These are phyloP conservation scores for Eupithecia pulchellata DNA, from an alignment of 2,888 invertebrate genomes.

Conservation along the genomic window DNA sequence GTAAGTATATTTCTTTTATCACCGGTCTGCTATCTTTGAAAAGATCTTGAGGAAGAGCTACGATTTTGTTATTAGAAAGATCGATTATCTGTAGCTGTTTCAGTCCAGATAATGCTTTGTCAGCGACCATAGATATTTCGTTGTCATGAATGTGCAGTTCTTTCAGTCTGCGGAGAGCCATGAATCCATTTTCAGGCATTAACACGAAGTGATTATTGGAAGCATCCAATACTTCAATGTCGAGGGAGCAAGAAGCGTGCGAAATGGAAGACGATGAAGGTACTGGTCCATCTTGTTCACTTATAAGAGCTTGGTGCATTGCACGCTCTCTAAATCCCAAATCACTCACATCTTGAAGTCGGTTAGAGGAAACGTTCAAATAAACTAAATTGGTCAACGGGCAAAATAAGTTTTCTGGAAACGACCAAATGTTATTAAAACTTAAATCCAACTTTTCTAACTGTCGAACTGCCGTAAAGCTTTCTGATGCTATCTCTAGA, in stretches of 20 bases:
- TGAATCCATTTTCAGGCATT: slow-evolving; percentile 93
- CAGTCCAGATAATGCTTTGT: slow-evolving; percentile 92
- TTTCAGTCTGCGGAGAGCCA: slow-evolving; percentile 90
- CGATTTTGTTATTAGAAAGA: slow-evolving; percentile 95
- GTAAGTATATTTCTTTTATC: slow-evolving; percentile 94
- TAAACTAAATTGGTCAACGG: slow-evolving; percentile 91
- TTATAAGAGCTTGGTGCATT: slow-evolving; percentile 87
- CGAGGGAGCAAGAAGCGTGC: slow-evolving; percentile 88
- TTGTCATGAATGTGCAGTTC: slow-evolving; percentile 94
- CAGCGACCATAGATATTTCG: slow-evolving; percentile 94
- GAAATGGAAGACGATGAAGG: slow-evolving; percentile 74
- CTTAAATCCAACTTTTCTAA: slow-evolving; percentile 94
- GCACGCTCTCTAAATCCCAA: slow-evolving; percentile 92
- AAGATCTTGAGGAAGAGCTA: slow-evolving; percentile 93
- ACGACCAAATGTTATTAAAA: slow-evolving; percentile 95
- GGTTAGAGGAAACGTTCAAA: slow-evolving; percentile 94
- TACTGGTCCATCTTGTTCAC: slow-evolving; percentile 83
- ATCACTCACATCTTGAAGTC: slow-evolving; percentile 94
- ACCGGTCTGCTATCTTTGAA: slow-evolving; percentile 92
- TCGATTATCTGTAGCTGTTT: slow-evolving; percentile 94
- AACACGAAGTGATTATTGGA: slow-evolving; percentile 94
- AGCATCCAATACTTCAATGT: slow-evolving; percentile 92
- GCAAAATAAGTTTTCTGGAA: slow-evolving; percentile 94
- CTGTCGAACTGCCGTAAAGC: slow-evolving; percentile 91
- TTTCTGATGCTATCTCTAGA: slow-evolving; percentile 91